phyloP scores from a whole-genome alignment of 1,140 invertebrate genomes.

The Atopsyche davidsoni region DNA sequence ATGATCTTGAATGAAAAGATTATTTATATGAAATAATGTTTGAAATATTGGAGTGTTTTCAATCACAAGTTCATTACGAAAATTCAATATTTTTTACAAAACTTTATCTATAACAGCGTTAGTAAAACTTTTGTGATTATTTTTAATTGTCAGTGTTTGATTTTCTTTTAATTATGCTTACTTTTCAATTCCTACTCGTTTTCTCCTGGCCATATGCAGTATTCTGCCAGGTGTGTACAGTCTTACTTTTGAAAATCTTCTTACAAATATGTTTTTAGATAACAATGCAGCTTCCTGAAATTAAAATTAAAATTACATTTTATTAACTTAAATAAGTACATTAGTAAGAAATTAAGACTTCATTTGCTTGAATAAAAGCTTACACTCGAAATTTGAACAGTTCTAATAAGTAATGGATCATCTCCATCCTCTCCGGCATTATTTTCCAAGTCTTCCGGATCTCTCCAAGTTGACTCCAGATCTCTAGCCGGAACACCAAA shows the following conservation, averaged over 20 bases:
- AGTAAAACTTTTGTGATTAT: no score
- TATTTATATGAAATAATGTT: no score
- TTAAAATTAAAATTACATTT: conserved; percentile 16
- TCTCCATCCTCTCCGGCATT: conserved; percentile 36
- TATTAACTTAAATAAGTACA: conserved; percentile 5
- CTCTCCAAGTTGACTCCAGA: conserved; percentile 63
- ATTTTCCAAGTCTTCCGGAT: conserved; percentile 54
- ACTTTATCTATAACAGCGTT: no score
- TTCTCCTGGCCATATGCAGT: conserved; percentile 62
- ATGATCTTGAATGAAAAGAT: no score
- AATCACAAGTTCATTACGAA: background rate
- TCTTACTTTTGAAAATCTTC: conserved; percentile 61
- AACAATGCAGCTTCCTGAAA: conserved; percentile 57
- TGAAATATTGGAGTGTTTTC: no score
- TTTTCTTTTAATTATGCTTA: conserved; percentile 33
- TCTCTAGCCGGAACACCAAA: conserved; percentile 68
- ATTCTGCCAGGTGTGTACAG: conserved; percentile 67
- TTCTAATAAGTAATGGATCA: conserved; percentile 19
- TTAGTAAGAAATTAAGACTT: background rate
- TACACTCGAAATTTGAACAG: conserved; percentile 21
- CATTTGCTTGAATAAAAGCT: background rate
- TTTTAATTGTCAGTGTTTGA: no score
- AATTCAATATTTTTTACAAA: no score
- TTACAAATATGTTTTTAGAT: conserved; percentile 57
- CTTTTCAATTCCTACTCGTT: conserved; percentile 61